Evolutionary conservation across 37 sponge, comb jelly and placozoan genomes (phyloP), one percentile per base, ranked within the genome.

Genomic region (Petrosia ficiformis): DNA sequence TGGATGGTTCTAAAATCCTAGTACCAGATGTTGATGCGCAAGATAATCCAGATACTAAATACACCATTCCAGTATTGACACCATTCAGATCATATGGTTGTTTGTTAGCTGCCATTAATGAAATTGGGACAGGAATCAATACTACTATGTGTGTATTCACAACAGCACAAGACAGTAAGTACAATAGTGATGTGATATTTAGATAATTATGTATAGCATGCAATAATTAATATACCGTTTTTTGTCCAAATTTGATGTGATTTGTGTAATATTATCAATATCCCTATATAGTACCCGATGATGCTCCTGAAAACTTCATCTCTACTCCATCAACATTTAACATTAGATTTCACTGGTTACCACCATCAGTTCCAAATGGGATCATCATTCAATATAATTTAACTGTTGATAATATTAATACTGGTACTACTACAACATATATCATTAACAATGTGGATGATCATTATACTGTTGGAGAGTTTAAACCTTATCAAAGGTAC

Each of bases 131-230:
- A 6, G 28, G 63, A 26, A 24, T 29, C 28, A n/a, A n/a, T n/a
- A n/a, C 63, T 61, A 61, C 63, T 5, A 8, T 26, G 28, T 61
- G 63, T n/a, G 6, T 29, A 61, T 61, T 61, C n/a, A 29, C 11
- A 61, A 61, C 63, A 61, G 63, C 63, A 61, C 63, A 61, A 61
- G 63, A 61, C 6, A 61, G 63, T 61, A 61, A 61, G 63, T 48
- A n/a, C n/a, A n/a, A n/a, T n/a, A n/a, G n/a, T n/a, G n/a, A n/a
- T n/a, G n/a, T n/a, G n/a, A n/a, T n/a, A n/a, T n/a, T n/a, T n/a
- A n/a, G n/a, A n/a, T n/a, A n/a, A n/a, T n/a, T n/a, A n/a, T n/a
- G n/a, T n/a, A n/a, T n/a, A n/a, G n/a, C n/a, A n/a, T n/a, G n/a
- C n/a, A n/a, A n/a, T n/a, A n/a, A n/a, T n/a, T n/a, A n/a, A n/a